A percentile compares a stretch with the other conserved stretches of the same genome.
Evolutionary conservation across 2,797 vertebrate genomes (phyloP).

Genomic region (Gallinago nigripennis): DNA sequence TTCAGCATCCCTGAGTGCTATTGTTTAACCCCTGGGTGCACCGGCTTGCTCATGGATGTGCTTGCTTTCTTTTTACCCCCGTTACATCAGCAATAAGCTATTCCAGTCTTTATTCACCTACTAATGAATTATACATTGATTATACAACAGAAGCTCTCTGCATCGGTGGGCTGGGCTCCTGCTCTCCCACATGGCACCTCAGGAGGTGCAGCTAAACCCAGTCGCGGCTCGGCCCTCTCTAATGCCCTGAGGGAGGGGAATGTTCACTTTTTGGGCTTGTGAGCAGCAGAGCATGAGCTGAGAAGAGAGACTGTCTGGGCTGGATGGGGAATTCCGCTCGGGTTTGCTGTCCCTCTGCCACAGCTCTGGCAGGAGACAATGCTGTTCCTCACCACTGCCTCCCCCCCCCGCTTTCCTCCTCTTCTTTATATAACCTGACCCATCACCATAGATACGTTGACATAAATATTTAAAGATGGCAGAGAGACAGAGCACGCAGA

Average conservation of each 20-base stretch:
- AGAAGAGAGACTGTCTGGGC: neutral
- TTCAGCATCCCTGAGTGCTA: neutral
- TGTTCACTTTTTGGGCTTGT: neutral
- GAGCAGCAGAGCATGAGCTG: neutral
- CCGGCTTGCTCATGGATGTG: fast-evolving
- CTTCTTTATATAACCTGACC: constrained; percentile 8
- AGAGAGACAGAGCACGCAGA: neutral
- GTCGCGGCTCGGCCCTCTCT: neutral
- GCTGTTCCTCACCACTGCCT: neutral
- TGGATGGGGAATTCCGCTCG: fast-evolving
- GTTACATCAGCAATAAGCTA: neutral
- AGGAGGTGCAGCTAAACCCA: neutral
- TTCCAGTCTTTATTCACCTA: constrained; percentile 23
- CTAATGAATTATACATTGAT: constrained; percentile 64
- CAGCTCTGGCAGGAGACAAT: neutral
- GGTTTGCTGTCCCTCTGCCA: neutral
- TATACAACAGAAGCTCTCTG: constrained; percentile 10
- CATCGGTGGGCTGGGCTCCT: neutral
- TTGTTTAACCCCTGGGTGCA: neutral
- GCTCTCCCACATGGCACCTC: neutral
- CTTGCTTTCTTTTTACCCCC: neutral
- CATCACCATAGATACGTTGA: constrained; percentile 28
- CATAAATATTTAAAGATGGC: constrained; percentile 64
- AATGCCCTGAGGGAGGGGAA: neutral
- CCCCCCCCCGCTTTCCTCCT: neutral